A percentile compares a stretch with the other conserved stretches of the same genome.
Conservation (phyloP, 2,888 invertebrate genomes). For the Trissolcus brochymenae region DNA sequence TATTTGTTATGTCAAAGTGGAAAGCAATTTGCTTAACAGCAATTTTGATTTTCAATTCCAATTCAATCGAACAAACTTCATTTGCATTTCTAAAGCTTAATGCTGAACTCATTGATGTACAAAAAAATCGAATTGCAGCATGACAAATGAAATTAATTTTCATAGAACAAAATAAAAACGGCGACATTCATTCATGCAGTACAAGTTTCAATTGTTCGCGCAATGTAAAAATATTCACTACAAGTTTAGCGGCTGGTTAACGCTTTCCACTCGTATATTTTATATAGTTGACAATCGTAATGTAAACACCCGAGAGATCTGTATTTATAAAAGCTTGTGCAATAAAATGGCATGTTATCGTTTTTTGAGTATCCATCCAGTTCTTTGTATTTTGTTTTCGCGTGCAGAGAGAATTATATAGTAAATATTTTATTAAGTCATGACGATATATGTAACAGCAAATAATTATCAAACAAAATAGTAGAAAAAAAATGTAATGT, state of each 20-base stretch:
- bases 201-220: not conserved
- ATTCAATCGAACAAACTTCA: slow-evolving; percentile 4
- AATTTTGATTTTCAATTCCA: not conserved
- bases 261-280: slow-evolving; percentile 43
- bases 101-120: slow-evolving; percentile 40
- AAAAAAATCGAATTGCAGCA: slow-evolving; percentile 9
- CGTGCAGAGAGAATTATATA: slow-evolving; percentile 51
- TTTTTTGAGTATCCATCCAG: slow-evolving; percentile 43
- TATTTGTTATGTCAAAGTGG: slow-evolving; percentile 34
- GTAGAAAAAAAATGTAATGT: not conserved
- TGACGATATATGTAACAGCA: slow-evolving; percentile 19
- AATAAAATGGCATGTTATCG: slow-evolving; percentile 64
- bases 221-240: slow-evolving; percentile 12
- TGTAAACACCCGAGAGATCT: slow-evolving; percentile 37
- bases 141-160: too few species aligned
- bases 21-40: slow-evolving; percentile 3
- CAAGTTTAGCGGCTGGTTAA: slow-evolving; percentile 19
- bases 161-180: not conserved
- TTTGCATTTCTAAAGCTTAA: slow-evolving; percentile 9
- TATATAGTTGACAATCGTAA: slow-evolving; percentile 21
- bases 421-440: slow-evolving; percentile 46
- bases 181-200: not conserved
- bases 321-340: slow-evolving; percentile 65
- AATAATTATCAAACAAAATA: slow-evolving; percentile 19
- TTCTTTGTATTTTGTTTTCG: slow-evolving; percentile 51